Evolutionary conservation across 2,797 vertebrate genomes (phyloP).

Genomic region (Pteronotus mesoamericanus): DNA sequence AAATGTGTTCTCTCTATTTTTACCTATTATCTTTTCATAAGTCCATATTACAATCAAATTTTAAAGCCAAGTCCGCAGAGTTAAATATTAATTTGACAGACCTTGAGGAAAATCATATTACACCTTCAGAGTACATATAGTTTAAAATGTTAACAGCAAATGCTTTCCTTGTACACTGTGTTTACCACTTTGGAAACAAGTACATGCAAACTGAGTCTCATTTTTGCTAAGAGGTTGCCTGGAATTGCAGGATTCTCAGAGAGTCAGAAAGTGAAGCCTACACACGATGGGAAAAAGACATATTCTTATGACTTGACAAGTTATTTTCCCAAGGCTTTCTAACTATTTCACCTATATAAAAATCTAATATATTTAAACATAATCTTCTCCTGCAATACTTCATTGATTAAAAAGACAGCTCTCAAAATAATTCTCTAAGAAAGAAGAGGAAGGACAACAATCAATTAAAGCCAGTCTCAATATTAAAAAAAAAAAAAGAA

Average conservation of each 20-base stretch:
- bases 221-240: slow-evolving; percentile 50
- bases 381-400: not conserved
- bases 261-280: slow-evolving; percentile 20
- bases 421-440: slow-evolving; percentile 11
- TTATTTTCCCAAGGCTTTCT: slow-evolving; percentile 40
- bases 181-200: slow-evolving; percentile 29
- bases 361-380: slow-evolving; percentile 40
- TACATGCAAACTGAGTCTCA: not conserved
- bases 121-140: slow-evolving; percentile 47
- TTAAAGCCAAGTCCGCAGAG: slow-evolving; percentile 31
- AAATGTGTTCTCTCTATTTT: slow-evolving; percentile 35
- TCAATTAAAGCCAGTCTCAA: not conserved
- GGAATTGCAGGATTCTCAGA: slow-evolving; percentile 14
- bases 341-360: slow-evolving; percentile 42
- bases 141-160: slow-evolving; percentile 64
- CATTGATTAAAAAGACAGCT: not conserved
- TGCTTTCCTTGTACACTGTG: not conserved
- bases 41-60: slow-evolving; percentile 29
- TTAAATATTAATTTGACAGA: slow-evolving; percentile 68
- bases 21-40: slow-evolving; percentile 47
- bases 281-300: not conserved
- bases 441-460: not conserved
- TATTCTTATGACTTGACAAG: slow-evolving; percentile 28
- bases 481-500: not conserved
- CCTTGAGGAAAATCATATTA: slow-evolving; percentile 60